Evolutionary conservation across 2,113 vertebrate genomes (phyloP).

Genomic region (Sarotherodon lohbergeri): DNA sequence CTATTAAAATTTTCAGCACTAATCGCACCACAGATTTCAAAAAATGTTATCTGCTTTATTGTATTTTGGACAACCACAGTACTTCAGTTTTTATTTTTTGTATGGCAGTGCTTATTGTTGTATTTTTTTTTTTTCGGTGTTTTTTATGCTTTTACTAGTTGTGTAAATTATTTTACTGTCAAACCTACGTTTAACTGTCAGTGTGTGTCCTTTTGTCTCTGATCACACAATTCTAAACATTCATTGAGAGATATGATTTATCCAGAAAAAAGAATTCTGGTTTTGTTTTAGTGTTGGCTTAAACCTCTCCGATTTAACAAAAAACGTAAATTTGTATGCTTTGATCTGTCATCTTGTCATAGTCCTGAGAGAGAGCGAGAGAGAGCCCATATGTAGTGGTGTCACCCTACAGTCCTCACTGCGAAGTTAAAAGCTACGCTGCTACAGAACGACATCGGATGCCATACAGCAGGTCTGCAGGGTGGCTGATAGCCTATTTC

Average conservation of each 20-base stretch:
- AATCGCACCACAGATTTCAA: background rate
- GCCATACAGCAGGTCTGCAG: background rate
- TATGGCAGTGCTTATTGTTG: background rate
- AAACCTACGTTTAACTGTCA: background rate
- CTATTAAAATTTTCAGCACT: background rate
- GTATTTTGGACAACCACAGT: background rate
- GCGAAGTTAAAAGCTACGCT: slow-evolving; percentile 13
- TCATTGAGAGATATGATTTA: fast-evolving
- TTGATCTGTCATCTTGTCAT: background rate
- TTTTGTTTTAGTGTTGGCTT: background rate
- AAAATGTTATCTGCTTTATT: background rate
- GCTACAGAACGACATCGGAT: background rate
- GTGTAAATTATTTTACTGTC: background rate
- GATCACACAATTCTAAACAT: background rate
- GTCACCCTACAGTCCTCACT: background rate
- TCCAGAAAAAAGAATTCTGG: background rate
- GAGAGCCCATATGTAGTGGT: background rate
- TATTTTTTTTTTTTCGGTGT: background rate
- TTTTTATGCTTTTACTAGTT: background rate
- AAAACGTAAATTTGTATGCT: background rate
- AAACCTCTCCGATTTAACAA: background rate
- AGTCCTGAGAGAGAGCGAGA: background rate
- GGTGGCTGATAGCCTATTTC: slow-evolving; percentile 26
- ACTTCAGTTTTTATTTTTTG: background rate
- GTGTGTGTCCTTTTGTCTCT: background rate